Evolutionary conservation across 2,888 invertebrate species (phyloP).

Genomic region (Magallana nippona): DNA sequence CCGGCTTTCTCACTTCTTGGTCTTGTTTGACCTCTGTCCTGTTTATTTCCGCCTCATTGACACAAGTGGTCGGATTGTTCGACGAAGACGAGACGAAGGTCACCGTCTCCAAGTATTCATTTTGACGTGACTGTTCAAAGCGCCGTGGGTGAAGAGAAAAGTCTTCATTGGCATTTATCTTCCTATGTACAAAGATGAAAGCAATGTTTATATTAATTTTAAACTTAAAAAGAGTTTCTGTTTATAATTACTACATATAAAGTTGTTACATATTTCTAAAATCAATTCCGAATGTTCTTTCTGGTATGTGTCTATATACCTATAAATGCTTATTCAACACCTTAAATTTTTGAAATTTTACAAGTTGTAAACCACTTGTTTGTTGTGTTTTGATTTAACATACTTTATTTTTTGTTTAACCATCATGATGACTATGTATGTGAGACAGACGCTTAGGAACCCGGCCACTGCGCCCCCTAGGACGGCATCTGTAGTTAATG

Average conservation of each 20-base stretch:
- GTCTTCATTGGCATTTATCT: conserved; percentile 1
- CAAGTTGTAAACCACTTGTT: too few species aligned
- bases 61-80: background rate
- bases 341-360: too few species aligned
- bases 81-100: background rate
- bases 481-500: background rate
- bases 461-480: background rate
- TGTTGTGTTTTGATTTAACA: background rate
- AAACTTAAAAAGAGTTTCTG: too few species aligned
- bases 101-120: conserved; percentile 11
- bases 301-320: too few species aligned
- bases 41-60: background rate
- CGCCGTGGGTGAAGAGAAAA: background rate
- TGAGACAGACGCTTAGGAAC: background rate
- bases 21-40: background rate
- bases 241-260: too few species aligned
- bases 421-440: conserved; percentile 9
- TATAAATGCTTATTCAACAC: too few species aligned
- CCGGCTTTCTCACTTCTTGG: background rate
- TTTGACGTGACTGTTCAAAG: background rate
- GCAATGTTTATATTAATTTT: too few species aligned
- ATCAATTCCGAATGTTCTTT: too few species aligned
- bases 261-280: too few species aligned
- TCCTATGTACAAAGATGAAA: background rate
- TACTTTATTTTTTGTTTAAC: conserved; percentile 19